phyloP scores from a whole-genome alignment of 2,113 vertebrate genomes.

The Macaca fascicularis region DNA sequence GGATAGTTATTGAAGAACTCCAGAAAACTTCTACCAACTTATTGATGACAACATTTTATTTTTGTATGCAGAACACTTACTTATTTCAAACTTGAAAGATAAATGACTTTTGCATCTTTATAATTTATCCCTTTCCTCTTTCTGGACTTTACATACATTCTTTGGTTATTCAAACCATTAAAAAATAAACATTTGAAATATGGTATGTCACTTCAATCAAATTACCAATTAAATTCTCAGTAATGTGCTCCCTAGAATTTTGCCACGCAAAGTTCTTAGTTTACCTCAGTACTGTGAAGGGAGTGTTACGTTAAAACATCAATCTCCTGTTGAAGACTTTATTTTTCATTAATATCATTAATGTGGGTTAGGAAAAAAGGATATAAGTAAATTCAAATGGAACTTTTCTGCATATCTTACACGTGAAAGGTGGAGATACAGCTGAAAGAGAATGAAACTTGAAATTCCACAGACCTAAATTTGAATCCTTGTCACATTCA shows the following conservation, averaged over 20 bases:
- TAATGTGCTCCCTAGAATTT: not conserved
- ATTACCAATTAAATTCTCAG: not conserved
- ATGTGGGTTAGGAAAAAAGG: not conserved
- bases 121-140: not conserved
- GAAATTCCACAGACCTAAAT: not conserved
- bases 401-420: not conserved
- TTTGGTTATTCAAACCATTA: not conserved
- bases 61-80: not conserved
- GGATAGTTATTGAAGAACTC: not conserved
- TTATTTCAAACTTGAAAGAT: not conserved
- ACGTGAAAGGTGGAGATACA: fast-evolving
- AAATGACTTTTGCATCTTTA: not conserved
- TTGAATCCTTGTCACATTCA: not conserved
- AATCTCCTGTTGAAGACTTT: not conserved
- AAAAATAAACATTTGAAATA: not conserved
- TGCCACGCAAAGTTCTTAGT: not conserved
- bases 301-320: not conserved
- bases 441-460: not conserved
- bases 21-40: not conserved
- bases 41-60: not conserved
- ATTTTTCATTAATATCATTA: not conserved
- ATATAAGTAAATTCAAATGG: not conserved
- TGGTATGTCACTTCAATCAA: not conserved
- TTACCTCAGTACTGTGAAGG: not conserved
- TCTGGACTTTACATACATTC: not conserved